These are phyloP conservation scores for Sesia apiformis DNA, from an alignment of 2,888 invertebrate species.

Conservation along the genomic window DNA sequence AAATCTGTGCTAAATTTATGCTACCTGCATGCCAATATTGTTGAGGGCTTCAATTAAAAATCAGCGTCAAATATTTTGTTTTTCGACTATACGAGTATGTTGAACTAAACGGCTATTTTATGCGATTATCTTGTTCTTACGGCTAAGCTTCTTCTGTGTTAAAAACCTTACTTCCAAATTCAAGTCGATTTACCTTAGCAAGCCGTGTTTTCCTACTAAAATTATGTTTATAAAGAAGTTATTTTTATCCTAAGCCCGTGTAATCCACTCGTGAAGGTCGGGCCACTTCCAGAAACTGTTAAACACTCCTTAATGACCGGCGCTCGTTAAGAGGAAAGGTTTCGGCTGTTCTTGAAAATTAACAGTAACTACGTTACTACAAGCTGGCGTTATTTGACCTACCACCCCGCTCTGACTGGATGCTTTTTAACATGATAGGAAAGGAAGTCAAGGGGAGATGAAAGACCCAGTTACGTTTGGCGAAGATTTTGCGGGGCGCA, in stretches of 20 bases:
- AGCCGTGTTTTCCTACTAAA: too few species aligned
- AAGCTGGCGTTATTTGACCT: constrained; percentile 24
- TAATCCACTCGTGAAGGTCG: constrained; percentile 27
- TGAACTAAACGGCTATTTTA: too few species aligned
- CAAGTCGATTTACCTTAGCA: too few species aligned
- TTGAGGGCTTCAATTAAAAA: too few species aligned
- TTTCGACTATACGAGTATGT: too few species aligned
- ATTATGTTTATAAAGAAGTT: not conserved
- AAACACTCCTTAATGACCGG: constrained; percentile 54
- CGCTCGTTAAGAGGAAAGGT: constrained; percentile 61
- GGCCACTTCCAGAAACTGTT: constrained; percentile 33
- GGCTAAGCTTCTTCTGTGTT: too few species aligned
- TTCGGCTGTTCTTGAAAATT: constrained; percentile 61
- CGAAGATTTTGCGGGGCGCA: constrained; percentile 34
- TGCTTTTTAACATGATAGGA: not conserved
- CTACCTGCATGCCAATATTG: too few species aligned
- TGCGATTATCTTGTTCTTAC: too few species aligned
- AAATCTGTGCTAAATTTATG: too few species aligned
- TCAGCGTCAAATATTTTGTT: too few species aligned
- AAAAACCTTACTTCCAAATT: too few species aligned
- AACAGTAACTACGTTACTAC: constrained; percentile 43
- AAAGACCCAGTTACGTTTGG: constrained; percentile 28
- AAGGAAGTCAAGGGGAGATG: constrained; percentile 6
- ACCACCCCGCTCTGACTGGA: constrained; percentile 6
- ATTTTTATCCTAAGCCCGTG: constrained; percentile 6